These are phyloP conservation scores for Drosophila kepulauana DNA, from an alignment of 1,140 invertebrate genomes.

Conservation along the genomic window DNA sequence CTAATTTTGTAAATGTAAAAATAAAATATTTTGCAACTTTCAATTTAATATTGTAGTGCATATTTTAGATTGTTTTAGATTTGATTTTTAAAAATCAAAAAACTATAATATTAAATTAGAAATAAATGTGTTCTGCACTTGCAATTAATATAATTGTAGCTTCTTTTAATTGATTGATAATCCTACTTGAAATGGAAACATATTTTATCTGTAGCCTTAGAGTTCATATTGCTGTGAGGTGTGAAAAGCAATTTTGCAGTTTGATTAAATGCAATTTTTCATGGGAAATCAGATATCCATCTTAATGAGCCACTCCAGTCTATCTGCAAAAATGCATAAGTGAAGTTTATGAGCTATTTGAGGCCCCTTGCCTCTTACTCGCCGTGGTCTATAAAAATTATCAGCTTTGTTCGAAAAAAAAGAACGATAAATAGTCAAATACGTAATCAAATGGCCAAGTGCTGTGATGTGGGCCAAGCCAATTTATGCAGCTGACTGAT, in stretches of 20 bases:
- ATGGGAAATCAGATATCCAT: background rate
- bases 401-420: constrained; percentile 6
- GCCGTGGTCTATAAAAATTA: constrained; percentile 22
- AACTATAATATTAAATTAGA: too few relatives aligned
- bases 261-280: constrained; percentile 3
- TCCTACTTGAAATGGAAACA: background rate
- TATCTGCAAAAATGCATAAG: constrained; percentile 7
- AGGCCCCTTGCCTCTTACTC: constrained; percentile 22
- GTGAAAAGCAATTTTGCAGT: background rate
- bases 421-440: constrained; percentile 33
- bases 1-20: too few relatives aligned
- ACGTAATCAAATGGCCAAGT: constrained; percentile 22
- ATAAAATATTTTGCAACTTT: too few relatives aligned
- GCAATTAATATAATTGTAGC: too few relatives aligned
- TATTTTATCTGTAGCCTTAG: background rate
- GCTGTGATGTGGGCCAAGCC: constrained; percentile 20
- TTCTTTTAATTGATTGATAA: too few relatives aligned
- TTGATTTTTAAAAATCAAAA: too few relatives aligned
- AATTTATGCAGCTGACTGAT: constrained; percentile 40
- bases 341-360: constrained; percentile 40
- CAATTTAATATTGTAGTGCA: too few relatives aligned
- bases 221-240: background rate
- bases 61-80: too few relatives aligned
- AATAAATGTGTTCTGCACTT: too few relatives aligned
- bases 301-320: constrained; percentile 12